Percentiles rank a stretch among this genome's conserved stretches.
These are phyloP conservation scores for Panzeria rudis DNA, from an alignment of 2,888 invertebrate genomes.

Conservation along the genomic window DNA sequence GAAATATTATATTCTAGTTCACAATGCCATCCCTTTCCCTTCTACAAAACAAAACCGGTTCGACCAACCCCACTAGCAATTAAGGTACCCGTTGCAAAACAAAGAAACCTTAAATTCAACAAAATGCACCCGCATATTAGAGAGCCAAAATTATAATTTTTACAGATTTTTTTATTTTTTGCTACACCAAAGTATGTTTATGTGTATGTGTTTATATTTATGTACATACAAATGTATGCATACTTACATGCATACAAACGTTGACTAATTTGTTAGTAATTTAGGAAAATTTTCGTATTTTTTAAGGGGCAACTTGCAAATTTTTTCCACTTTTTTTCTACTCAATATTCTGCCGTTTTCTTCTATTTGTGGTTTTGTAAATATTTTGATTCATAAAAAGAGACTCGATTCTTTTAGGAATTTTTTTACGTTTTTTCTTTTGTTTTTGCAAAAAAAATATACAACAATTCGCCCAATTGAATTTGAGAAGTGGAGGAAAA, in stretches of 20 bases:
- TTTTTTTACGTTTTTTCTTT: slow-evolving; percentile 64
- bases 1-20: slow-evolving; percentile 36
- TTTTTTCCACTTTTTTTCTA: slow-evolving; percentile 48
- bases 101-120: not conserved
- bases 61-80: not conserved
- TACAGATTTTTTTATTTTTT: not conserved
- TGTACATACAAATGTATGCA: not conserved
- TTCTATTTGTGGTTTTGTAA: slow-evolving; percentile 16
- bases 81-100: not conserved
- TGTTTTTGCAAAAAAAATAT: slow-evolving; percentile 67
- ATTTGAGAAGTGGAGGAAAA: slow-evolving; percentile 66
- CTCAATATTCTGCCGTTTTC: slow-evolving; percentile 63
- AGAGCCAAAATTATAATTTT: slow-evolving; percentile 47
- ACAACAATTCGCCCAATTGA: slow-evolving; percentile 77
- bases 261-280: slow-evolving; percentile 52
- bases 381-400: slow-evolving; percentile 43
- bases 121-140: slow-evolving; percentile 56
- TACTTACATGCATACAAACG: not conserved
- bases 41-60: not conserved
- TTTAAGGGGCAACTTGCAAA: slow-evolving; percentile 43
- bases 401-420: slow-evolving; percentile 62
- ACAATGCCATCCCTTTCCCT: not conserved
- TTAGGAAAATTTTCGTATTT: slow-evolving; percentile 41
- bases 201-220: not conserved
- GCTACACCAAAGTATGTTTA: not conserved